Base-by-base conservation (phyloP, 2,888 invertebrate genomes). In the Drosophila lacicola region DNA sequence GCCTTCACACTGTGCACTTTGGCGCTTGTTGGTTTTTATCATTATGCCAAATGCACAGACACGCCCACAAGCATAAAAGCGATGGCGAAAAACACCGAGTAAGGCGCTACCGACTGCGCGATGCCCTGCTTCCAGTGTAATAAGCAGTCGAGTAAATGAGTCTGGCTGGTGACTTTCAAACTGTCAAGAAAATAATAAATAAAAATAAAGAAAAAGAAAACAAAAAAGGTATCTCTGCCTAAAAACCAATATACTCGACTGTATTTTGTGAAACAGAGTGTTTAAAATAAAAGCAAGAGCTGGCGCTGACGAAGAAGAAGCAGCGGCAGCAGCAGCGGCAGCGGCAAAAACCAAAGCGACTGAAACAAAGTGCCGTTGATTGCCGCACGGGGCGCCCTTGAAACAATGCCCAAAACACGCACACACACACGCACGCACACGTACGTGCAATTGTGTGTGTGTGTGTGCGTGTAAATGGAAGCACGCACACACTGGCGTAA, bases 11-110 rank as follows among this genome's bases (percentile, higher is more conserved):
- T 66, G 65, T 74, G 70, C 70, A 68, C 62, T 77, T 78, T 68
- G 74, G 63, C 70, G 75, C 78, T 77, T 74, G 70, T 77, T 77
- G 70, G 78, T 49, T 78, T 78, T 78, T 78, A 77, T 78, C 77
- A 77, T 77, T 74, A 70, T 68, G 74, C 70, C 74, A 78, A 73
- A 77, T 78, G 77, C 79, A 74, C 61, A 56, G 71, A 57, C 65
- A 78, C 74, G 67, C 77, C 66, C 66, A 74, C 57, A 45, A 21
- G 49, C 44, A 19, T 21, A 37, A 53, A 63, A 42, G 34, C 11
- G 34, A 3, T 25, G 21, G 21, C n/a, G 17, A 47, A 13, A 13
- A 39, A 29, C n/a, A 29, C 17, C 29, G 19, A 36, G 17, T 14
- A 11, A 9, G 8, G n/a, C n/a, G n/a, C n/a, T n/a, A 19, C 11